phyloP scores from a whole-genome alignment of 2,797 vertebrate genomes.

The Leptoclinus maculatus region DNA sequence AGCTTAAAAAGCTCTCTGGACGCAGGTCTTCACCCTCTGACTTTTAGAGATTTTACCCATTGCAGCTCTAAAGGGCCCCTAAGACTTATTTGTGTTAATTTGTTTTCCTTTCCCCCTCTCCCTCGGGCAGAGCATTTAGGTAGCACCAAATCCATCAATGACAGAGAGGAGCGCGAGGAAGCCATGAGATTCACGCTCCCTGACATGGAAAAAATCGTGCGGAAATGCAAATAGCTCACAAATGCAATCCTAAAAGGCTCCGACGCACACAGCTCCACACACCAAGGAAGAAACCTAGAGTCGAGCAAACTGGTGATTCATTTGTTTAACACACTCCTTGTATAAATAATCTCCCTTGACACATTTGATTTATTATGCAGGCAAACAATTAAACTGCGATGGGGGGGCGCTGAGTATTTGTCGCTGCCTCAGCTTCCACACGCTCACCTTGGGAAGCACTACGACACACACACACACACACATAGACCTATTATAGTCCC shows the following conservation, averaged over 20 bases:
- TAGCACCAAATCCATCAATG: conserved; percentile 58
- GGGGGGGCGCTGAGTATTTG: conserved; percentile 64
- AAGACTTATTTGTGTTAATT: conserved; percentile 59
- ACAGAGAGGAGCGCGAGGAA: conserved; percentile 18
- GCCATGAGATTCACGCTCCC: conserved; percentile 30
- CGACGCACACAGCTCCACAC: conserved; percentile 1
- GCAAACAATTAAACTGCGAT: conserved; percentile 81
- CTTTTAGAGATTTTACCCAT: conserved; percentile 45
- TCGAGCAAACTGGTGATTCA: conserved; percentile 69
- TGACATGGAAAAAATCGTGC: conserved; percentile 18
- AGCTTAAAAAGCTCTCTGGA: conserved; percentile 39
- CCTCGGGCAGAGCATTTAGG: conserved; percentile 32
- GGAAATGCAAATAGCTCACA: conserved; percentile 32
- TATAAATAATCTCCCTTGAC: conserved; percentile 81
- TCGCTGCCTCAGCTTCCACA: conserved; percentile 65
- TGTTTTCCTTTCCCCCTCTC: conserved; percentile 42
- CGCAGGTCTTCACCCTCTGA: conserved; percentile 47
- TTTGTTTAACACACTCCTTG: conserved; percentile 76
- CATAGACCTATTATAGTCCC: conserved; percentile 29
- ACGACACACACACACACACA: conserved; percentile 21
- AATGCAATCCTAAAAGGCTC: conserved; percentile 1
- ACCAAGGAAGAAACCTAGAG: conserved; percentile 33
- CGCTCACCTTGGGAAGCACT: conserved; percentile 50
- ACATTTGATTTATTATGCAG: conserved; percentile 83
- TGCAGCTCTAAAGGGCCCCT: conserved; percentile 31